phyloP scores from a whole-genome alignment of 2,113 vertebrate genomes.

The Corythaeola cristata region DNA sequence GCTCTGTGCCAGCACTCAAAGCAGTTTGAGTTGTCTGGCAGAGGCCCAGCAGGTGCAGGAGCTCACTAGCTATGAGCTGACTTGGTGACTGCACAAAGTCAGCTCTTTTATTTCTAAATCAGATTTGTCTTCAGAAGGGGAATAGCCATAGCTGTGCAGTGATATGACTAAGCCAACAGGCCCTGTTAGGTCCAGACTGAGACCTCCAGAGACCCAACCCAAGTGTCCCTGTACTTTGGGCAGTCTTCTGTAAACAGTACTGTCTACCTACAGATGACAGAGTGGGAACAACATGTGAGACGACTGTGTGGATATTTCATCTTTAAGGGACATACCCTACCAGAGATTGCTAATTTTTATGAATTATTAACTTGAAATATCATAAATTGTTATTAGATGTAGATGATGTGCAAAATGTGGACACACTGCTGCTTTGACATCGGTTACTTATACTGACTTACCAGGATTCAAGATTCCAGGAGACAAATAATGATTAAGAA shows the following conservation, averaged over 20 bases:
- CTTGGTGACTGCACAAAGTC: background rate
- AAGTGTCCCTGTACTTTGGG: background rate
- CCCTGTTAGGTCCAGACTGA: background rate
- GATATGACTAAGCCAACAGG: background rate
- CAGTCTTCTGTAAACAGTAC: background rate
- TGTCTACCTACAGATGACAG: background rate
- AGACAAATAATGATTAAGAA: constrained; percentile 45
- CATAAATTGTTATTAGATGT: background rate
- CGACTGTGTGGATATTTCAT: background rate
- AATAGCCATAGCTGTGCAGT: background rate
- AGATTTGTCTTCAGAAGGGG: background rate
- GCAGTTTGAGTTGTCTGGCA: background rate
- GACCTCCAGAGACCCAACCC: background rate
- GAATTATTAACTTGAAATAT: background rate
- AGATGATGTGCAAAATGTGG: background rate
- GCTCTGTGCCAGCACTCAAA: background rate
- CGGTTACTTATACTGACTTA: background rate
- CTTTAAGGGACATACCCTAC: background rate
- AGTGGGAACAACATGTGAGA: background rate
- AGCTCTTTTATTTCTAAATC: background rate
- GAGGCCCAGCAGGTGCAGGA: background rate
- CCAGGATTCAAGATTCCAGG: background rate
- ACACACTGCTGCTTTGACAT: background rate
- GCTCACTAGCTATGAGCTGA: background rate
- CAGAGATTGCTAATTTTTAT: background rate